Conservation (phyloP, 2,888 invertebrate genomes). For the Oscheius onirici region DNA sequence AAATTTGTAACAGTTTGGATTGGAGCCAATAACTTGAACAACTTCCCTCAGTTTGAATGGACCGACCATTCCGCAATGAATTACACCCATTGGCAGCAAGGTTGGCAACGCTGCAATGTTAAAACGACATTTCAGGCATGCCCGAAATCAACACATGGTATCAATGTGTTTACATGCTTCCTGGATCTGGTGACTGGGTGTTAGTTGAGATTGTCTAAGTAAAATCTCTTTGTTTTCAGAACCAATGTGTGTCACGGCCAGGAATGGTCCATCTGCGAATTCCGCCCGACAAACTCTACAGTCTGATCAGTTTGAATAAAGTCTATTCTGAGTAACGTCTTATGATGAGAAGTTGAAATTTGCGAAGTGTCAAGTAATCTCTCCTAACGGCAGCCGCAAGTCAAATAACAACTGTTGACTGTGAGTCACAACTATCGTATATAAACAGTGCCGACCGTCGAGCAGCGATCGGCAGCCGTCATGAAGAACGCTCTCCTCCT, state of each 20-base stretch:
- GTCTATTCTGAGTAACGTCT: neutral
- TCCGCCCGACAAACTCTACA: neutral
- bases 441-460: conserved; percentile 17
- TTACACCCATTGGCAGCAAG: conserved; percentile 5
- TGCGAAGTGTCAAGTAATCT: conserved; percentile 32
- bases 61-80: neutral
- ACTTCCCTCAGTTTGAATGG: neutral
- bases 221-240: neutral
- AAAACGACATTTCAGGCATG: neutral
- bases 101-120: neutral
- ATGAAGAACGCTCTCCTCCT: conserved; percentile 26
- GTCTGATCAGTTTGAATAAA: neutral
- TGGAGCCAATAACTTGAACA: neutral
- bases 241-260: neutral
- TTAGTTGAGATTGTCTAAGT: neutral
- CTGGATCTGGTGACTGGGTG: conserved; percentile 19
- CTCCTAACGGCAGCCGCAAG: conserved; percentile 29
- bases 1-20: conserved; percentile 8
- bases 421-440: conserved; percentile 31
- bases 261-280: conserved; percentile 4
- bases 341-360: conserved; percentile 16
- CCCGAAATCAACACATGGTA: neutral
- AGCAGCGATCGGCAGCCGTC: conserved; percentile 14
- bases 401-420: conserved; percentile 30
- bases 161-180: conserved; percentile 15